phyloP scores from a whole-genome alignment of 2,797 vertebrate genomes.

The Pteropus rufus region DNA sequence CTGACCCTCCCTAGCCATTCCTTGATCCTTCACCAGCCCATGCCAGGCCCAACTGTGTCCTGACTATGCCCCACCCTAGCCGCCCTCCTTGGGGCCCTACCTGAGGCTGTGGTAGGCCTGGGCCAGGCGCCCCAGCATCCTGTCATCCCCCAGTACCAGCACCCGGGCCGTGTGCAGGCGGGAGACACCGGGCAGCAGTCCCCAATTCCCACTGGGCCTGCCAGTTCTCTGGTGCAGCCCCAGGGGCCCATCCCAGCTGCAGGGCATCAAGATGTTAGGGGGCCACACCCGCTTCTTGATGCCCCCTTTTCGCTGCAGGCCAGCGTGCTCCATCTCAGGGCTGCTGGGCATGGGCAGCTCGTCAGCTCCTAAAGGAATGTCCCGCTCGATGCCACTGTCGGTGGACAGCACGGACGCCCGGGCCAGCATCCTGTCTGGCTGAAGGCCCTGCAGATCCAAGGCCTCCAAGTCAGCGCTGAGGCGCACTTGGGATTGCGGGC shows the following conservation, averaged over 20 bases:
- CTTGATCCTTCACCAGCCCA: neutral
- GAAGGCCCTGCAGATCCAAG: constrained; percentile 85
- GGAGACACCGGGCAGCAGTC: constrained; percentile 80
- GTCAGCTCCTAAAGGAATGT: constrained; percentile 75
- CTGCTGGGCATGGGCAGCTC: constrained; percentile 36
- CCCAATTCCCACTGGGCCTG: constrained; percentile 59
- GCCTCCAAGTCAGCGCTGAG: constrained; percentile 83
- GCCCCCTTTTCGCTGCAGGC: constrained; percentile 87
- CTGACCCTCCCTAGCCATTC: neutral
- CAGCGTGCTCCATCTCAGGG: constrained; percentile 72
- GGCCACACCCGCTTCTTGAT: constrained; percentile 87
- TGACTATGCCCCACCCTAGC: rapidly evolving
- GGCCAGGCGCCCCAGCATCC: constrained; percentile 91
- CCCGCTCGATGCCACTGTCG: constrained; percentile 94
- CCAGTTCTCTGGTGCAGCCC: constrained; percentile 83
- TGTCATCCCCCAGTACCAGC: constrained; percentile 91
- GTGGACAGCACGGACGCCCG: constrained; percentile 92
- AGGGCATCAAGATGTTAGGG: constrained; percentile 85
- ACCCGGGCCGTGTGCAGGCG: constrained; percentile 90
- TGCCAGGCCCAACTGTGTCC: too few species aligned
- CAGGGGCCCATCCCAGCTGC: constrained; percentile 71
- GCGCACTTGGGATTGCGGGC: constrained; percentile 77
- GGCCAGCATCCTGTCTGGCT: constrained; percentile 78
- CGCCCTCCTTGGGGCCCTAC: constrained; percentile 72
- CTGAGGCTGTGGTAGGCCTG: constrained; percentile 91